Conservation (phyloP, 1,140 invertebrate species). For the Pantala flavescens region DNA sequence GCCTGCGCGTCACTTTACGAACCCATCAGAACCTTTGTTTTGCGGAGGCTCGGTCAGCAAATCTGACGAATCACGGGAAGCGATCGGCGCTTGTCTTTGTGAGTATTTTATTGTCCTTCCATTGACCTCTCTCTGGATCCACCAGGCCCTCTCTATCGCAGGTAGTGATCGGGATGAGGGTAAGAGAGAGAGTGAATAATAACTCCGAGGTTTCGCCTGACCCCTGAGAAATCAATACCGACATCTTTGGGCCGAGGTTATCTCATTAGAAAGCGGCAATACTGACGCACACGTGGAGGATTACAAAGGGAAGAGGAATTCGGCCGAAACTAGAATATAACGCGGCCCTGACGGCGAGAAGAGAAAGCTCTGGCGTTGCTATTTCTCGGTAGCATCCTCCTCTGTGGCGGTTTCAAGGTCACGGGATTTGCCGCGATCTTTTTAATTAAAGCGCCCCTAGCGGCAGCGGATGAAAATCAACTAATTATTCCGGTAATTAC, state of each 20-base stretch:
- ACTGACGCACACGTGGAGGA: background rate
- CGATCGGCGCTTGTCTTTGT: background rate
- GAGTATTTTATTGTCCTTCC: background rate
- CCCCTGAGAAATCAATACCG: constrained; percentile 1
- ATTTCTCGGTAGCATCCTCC: too few species aligned
- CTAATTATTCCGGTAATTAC: too few species aligned
- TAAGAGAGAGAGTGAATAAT: background rate
- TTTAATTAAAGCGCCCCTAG: too few species aligned
- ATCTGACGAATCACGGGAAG: background rate
- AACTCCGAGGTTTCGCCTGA: background rate
- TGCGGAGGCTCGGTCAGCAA: background rate
- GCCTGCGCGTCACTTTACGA: too few species aligned
- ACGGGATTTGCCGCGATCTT: too few species aligned
- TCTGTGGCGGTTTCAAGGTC: too few species aligned
- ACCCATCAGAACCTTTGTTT: too few species aligned
- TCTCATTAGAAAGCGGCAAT: background rate
- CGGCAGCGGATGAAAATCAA: too few species aligned
- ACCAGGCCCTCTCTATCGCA: background rate
- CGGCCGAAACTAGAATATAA: too few species aligned
- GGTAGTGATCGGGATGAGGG: background rate
- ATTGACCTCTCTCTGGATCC: background rate
- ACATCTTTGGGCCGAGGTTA: background rate
- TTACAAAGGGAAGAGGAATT: too few species aligned
- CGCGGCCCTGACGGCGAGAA: too few species aligned
- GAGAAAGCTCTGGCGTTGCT: too few species aligned